Percentiles rank a stretch among this genome's conserved stretches.
These are phyloP conservation scores for Ctenopoma kingsleyae DNA, from an alignment of 2,797 vertebrate species.

Conservation along the genomic window DNA sequence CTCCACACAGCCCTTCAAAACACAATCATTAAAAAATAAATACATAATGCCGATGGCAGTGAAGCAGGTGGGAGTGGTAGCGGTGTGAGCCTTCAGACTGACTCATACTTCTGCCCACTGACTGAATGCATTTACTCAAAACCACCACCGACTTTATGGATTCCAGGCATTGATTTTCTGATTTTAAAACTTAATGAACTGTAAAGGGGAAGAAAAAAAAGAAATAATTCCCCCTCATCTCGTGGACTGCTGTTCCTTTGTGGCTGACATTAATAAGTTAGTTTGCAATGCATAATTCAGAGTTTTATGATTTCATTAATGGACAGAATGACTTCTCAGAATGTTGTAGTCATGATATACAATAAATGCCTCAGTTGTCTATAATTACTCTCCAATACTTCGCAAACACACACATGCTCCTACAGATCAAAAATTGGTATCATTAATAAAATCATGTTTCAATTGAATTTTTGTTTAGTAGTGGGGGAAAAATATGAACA, in stretches of 20 bases:
- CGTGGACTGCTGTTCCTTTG: conserved; percentile 43
- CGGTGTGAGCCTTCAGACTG: conserved; percentile 59
- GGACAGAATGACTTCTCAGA: conserved; percentile 40
- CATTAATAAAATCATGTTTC: conserved; percentile 8
- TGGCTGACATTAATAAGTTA: conserved; percentile 63
- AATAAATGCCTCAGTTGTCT: conserved; percentile 22
- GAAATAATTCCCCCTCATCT: conserved; percentile 31
- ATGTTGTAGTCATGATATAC: conserved; percentile 29
- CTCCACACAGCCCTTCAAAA: conserved; percentile 55
- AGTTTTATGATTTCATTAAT: conserved; percentile 68
- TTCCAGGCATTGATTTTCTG: conserved; percentile 78
- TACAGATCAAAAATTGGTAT: conserved; percentile 13
- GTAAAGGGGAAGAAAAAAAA: conserved; percentile 30
- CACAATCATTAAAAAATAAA: conserved; percentile 79
- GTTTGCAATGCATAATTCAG: conserved; percentile 70
- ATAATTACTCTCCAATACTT: conserved; percentile 15
- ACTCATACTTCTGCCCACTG: conserved; percentile 68
- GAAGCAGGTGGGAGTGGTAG: conserved; percentile 69
- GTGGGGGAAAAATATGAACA: not conserved
- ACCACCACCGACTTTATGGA: conserved; percentile 70
- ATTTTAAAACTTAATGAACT: conserved; percentile 81
- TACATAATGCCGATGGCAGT: conserved; percentile 68
- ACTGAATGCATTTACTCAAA: conserved; percentile 76
- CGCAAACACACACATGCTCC: conserved; percentile 1
- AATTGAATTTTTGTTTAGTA: not conserved